A percentile compares a stretch with the other conserved stretches of the same genome.
Evolutionary conservation across 2,888 invertebrate genomes (phyloP).

Genomic region (Xestia xanthographa): DNA sequence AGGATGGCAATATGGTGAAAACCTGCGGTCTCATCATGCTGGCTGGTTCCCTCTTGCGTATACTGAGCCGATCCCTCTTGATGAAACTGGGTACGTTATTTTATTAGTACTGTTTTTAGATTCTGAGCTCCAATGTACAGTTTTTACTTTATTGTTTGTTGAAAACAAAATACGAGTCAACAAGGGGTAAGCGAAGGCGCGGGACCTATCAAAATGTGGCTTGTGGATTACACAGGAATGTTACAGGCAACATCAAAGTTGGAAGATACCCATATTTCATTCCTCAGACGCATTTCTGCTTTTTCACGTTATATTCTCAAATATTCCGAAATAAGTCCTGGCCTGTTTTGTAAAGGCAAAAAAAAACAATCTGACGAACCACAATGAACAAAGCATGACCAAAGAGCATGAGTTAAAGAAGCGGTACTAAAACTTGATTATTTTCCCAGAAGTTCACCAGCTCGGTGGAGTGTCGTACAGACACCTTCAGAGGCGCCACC

Average conservation of each 20-base stretch:
- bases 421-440: not conserved
- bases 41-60: slow-evolving; percentile 99
- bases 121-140: not conserved
- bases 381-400: not conserved
- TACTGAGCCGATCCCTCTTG: slow-evolving; percentile 94
- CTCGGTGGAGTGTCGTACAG: slow-evolving; percentile 86
- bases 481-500: slow-evolving; percentile 86
- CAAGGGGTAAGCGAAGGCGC: not conserved
- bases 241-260: not conserved
- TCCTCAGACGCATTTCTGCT: not conserved
- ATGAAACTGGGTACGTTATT: slow-evolving; percentile 90
- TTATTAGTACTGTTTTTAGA: not conserved
- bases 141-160: not conserved
- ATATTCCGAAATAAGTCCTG: not conserved
- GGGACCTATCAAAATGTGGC: not conserved
- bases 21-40: slow-evolving; percentile 96
- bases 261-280: not conserved
- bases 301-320: not conserved
- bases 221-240: not conserved
- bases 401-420: not conserved
- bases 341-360: too few species aligned
- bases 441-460: slow-evolving; percentile 81
- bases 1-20: slow-evolving; percentile 99
- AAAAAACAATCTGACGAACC: not conserved
- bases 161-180: not conserved